phyloP scores from a whole-genome alignment of 2,113 vertebrate genomes.

The Erpornis zantholeuca region DNA sequence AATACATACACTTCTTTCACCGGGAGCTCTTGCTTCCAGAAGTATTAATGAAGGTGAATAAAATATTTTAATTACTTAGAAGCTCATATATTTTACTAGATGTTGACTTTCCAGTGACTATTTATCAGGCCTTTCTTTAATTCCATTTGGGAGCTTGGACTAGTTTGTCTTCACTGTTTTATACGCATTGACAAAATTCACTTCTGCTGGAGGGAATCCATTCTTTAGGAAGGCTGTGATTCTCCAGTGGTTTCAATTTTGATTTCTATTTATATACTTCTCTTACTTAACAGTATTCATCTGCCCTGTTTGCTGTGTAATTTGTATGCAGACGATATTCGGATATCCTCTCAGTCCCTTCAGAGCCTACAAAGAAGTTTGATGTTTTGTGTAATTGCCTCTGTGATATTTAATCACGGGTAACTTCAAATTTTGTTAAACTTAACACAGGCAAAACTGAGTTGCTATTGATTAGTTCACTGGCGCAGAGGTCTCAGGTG shows the following conservation, averaged over 20 bases:
- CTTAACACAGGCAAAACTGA: conserved; percentile 63
- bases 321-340: conserved; percentile 20
- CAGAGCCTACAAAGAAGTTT: conserved; percentile 42
- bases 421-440: conserved; percentile 70
- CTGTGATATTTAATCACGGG: conserved; percentile 58
- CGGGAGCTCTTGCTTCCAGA: background rate
- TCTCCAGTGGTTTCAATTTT: conserved; percentile 39
- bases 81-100: background rate
- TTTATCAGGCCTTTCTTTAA: conserved; percentile 16
- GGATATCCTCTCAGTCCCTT: conserved; percentile 5
- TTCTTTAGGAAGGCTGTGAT: background rate
- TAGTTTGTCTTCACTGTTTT: background rate
- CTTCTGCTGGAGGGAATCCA: background rate
- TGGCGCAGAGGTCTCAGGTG: conserved; percentile 58
- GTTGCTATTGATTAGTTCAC: conserved; percentile 65
- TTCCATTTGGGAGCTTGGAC: background rate
- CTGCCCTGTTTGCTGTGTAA: conserved; percentile 5
- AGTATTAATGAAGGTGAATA: conserved; percentile 14
- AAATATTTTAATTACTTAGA: conserved; percentile 4
- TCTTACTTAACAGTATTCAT: conserved; percentile 16
- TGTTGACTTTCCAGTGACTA: background rate
- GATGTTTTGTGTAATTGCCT: conserved; percentile 64
- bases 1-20: background rate
- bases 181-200: background rate
- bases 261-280: background rate